Conservation (phyloP, 2,797 vertebrate species). For the Cichlasoma orientale region DNA sequence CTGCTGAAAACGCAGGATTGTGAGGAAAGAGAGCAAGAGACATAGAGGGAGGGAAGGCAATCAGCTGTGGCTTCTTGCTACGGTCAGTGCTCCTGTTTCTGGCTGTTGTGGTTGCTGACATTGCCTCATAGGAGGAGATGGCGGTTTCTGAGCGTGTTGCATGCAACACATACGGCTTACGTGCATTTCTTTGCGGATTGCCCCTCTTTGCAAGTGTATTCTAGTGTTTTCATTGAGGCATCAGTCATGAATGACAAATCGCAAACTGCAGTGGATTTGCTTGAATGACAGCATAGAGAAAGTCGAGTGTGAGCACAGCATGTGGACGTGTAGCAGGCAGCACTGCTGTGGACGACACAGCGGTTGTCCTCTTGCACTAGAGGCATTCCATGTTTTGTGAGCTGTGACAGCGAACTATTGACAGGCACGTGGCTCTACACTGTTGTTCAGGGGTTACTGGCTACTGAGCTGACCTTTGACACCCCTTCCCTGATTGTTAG, state of each 20-base stretch:
- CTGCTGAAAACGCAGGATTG: conserved; percentile 67
- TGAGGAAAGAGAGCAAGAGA: conserved; percentile 23
- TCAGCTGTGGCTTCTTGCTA: conserved; percentile 57
- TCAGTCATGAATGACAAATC: conserved; percentile 39
- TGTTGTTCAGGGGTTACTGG: conserved; percentile 65
- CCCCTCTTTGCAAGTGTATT: neutral
- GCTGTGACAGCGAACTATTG: conserved; percentile 74
- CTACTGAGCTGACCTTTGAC: conserved; percentile 77
- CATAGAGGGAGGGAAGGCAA: conserved; percentile 44
- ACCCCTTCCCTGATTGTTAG: conserved; percentile 62
- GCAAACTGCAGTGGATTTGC: conserved; percentile 29
- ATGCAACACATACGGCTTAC: neutral
- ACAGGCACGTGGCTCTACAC: conserved; percentile 73
- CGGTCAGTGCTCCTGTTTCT: conserved; percentile 39
- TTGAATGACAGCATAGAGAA: conserved; percentile 41
- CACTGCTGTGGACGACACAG: conserved; percentile 36
- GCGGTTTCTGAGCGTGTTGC: conserved; percentile 31
- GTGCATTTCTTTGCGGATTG: conserved; percentile 6
- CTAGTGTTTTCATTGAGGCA: conserved; percentile 12
- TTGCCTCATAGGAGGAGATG: conserved; percentile 41
- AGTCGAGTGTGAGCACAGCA: conserved; percentile 34
- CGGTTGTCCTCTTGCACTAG: conserved; percentile 40
- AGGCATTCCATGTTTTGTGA: conserved; percentile 66
- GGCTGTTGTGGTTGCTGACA: conserved; percentile 37
- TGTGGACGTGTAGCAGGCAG: conserved; percentile 25